phyloP scores from a whole-genome alignment of 2,113 vertebrate genomes.

The Bubo blakistoni region DNA sequence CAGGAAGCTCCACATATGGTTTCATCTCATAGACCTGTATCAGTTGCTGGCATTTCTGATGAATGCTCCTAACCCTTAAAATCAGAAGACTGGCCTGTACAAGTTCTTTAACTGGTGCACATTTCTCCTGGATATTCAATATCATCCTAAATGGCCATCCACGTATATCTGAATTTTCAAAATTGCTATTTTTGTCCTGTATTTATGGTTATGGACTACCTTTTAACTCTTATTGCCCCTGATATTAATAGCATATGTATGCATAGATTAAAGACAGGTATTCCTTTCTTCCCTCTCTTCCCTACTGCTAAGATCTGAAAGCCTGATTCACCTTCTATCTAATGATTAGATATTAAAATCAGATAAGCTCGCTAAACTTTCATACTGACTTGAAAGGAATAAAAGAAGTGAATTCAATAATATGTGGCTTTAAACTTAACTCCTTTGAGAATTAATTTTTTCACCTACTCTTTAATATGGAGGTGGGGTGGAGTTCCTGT shows the following conservation, averaged over 20 bases:
- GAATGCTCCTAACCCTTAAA: neutral
- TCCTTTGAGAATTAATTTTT: slow-evolving; percentile 14
- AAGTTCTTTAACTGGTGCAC: neutral
- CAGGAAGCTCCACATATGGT: neutral
- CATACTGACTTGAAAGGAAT: slow-evolving; percentile 12
- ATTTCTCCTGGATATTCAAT: neutral
- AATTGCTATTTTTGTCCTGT: neutral
- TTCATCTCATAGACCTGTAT: neutral
- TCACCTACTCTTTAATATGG: neutral
- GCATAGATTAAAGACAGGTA: neutral
- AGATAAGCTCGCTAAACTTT: neutral
- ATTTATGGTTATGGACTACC: neutral
- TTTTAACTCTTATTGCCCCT: neutral
- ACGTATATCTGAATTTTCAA: neutral
- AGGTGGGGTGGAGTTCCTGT: neutral
- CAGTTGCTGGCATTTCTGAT: neutral
- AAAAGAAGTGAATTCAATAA: slow-evolving; percentile 12
- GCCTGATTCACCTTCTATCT: neutral
- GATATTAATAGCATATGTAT: neutral
- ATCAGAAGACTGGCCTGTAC: neutral
- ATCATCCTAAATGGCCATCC: neutral
- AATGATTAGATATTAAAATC: slow-evolving; percentile 34
- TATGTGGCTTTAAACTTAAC: neutral
- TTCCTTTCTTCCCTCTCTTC: neutral
- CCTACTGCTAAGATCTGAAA: neutral